Base-by-base conservation (phyloP, 53 echinoderm and acorn worm species). In the Zoroaster sp. region DNA sequence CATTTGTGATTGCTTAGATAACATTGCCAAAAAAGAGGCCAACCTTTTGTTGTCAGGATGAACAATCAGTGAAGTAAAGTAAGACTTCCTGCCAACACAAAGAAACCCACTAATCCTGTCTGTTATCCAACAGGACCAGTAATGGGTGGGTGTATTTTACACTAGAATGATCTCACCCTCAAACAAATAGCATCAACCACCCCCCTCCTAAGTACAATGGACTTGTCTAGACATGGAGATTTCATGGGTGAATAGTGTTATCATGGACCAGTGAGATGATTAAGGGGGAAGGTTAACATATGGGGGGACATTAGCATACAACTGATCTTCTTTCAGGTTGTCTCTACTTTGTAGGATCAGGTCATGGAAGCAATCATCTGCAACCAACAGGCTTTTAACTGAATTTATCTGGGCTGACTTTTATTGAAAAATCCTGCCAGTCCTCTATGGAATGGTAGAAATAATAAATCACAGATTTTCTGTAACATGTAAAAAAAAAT, bases 181-280 rank as follows among this genome's bases (percentile, higher is more conserved):
- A 20, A 8, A 59, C 63, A 59, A 59, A 59, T 28, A 59, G 28
- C 10, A 10, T 21, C 23, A 59, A 21, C 28, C 23, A 25, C 55
- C 69, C 69, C 81, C 85, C 71, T 51, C 12, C 36, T n/a, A 49
- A 44, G 31, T 49, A 85, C 85, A 85, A 85, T 85, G 71, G 85
- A 85, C 70, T 85, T 49, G 85, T 69, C 85, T 85, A 85, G 85
- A 85, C 85, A 35, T 47, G 36, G 71, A 39, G 71, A 85, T 71
- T 69, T 85, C 85, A 85, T 10, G 70, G 85, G 52, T 85, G 85
- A 85, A 5, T 85, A 35, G 51, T n/a, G 47, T 69, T 69, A 35
- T 40, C 47, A 71, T 85, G 85, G 49, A 44, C 85, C 70, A 70
- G 49, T 71, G 66, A 30, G 55, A 41, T 59, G 28, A 59, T 59